These are phyloP conservation scores for Mimachlamys varia DNA, from an alignment of 2,888 invertebrate genomes.

Conservation along the genomic window DNA sequence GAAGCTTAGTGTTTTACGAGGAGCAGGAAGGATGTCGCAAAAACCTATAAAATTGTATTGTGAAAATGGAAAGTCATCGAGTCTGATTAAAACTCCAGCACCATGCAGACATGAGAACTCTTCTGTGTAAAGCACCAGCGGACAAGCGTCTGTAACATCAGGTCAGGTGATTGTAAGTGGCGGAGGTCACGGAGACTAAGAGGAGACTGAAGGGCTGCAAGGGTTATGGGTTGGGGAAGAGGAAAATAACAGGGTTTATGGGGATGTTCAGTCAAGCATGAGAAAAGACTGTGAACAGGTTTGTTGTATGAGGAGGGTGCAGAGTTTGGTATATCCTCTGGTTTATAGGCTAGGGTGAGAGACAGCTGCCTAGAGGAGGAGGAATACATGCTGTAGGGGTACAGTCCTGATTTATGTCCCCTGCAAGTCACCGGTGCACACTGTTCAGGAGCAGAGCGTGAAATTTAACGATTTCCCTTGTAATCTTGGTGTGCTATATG, in stretches of 20 bases:
- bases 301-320: not conserved
- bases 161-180: not conserved
- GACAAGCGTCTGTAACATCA: constrained; percentile 18
- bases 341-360: not conserved
- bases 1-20: not conserved
- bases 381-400: not conserved
- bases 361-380: not conserved
- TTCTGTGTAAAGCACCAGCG: not conserved
- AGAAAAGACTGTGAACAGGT: not conserved
- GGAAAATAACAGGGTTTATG: not conserved
- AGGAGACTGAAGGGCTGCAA: not conserved
- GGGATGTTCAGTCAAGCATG: not conserved
- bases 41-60: constrained; percentile 26
- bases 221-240: not conserved
- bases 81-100: constrained; percentile 1
- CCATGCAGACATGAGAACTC: constrained; percentile 4
- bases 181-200: not conserved
- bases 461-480: constrained; percentile 12
- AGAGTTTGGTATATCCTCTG: not conserved
- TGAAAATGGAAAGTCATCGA: constrained; percentile 11
- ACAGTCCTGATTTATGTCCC: not conserved
- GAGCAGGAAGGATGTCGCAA: constrained; percentile 31
- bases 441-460: constrained; percentile 11
- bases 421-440: constrained; percentile 10
- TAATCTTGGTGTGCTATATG: constrained; percentile 7